These are phyloP conservation scores for Mesorhabditis belari DNA, from an alignment of 2,888 invertebrate genomes.

Conservation along the genomic window DNA sequence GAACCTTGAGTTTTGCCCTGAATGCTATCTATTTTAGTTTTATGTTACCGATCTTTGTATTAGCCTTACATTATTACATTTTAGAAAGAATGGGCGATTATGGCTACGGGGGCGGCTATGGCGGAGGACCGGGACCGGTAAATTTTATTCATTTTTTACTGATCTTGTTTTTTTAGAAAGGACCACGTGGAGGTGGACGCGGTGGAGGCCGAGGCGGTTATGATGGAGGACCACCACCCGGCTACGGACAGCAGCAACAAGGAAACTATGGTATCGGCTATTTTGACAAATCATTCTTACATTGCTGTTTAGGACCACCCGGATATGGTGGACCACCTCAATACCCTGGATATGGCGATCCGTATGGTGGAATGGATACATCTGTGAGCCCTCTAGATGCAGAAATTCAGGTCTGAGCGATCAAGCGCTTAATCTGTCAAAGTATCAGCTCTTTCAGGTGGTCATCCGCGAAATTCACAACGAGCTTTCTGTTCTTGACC, in stretches of 20 bases:
- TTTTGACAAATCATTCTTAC: background rate
- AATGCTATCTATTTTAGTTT: no score
- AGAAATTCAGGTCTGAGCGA: conserved; percentile 33
- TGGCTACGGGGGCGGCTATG: conserved; percentile 10
- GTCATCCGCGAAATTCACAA: conserved; percentile 47
- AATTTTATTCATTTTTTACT: no score
- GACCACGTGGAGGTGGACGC: no score
- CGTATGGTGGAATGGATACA: conserved; percentile 8
- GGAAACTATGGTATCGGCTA: background rate
- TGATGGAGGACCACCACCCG: conserved; percentile 1
- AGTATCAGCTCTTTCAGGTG: conserved; percentile 14
- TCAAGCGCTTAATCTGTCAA: background rate
- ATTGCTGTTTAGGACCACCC: background rate
- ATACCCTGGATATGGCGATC: conserved; percentile 6
- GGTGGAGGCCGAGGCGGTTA: conserved; percentile 5
- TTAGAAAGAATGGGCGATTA: conserved; percentile 4
- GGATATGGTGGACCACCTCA: conserved; percentile 11
- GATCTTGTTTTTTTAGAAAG: no score
- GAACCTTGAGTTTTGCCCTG: no score
- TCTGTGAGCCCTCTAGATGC: conserved; percentile 43
- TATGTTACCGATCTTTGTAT: no score
- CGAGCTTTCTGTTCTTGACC: conserved; percentile 40
- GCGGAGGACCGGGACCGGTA: conserved; percentile 3
- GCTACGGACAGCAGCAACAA: background rate
- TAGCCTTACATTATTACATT: background rate